These are phyloP conservation scores for Nipponia nippon DNA, from an alignment of 2,113 vertebrate genomes.

Conservation along the genomic window DNA sequence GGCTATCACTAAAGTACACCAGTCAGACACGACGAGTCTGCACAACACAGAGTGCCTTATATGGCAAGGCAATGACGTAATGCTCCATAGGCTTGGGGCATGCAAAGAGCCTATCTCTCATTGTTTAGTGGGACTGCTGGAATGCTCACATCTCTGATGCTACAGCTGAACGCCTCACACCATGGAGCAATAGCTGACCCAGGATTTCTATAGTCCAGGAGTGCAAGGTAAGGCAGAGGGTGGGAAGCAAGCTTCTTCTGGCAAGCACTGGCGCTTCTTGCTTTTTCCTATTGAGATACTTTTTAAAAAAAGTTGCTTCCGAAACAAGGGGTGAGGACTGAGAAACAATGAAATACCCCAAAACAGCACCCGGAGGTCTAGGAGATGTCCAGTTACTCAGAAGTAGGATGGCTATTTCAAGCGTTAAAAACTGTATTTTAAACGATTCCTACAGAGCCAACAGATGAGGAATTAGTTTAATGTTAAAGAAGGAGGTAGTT, in stretches of 20 bases:
- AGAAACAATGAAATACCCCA: not conserved
- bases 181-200: conserved; percentile 53
- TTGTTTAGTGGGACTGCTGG: conserved; percentile 88
- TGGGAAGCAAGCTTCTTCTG: conserved; percentile 8
- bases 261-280: not conserved
- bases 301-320: not conserved
- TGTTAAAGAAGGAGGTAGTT: not conserved
- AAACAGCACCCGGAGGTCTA: not conserved
- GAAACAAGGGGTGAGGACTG: not conserved
- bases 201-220: not conserved
- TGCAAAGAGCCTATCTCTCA: conserved; percentile 82
- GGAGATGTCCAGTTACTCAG: not conserved
- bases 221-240: conserved; percentile 51
- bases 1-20: conserved; percentile 58
- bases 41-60: conserved; percentile 86
- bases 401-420: not conserved
- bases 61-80: conserved; percentile 96
- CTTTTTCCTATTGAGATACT: not conserved
- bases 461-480: not conserved
- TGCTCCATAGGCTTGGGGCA: conserved; percentile 86
- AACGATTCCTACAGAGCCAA: not conserved
- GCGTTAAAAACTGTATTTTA: not conserved
- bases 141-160: conserved; percentile 82
- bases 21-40: conserved; percentile 70
- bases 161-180: conserved; percentile 48